Base-by-base conservation (phyloP, 2,797 vertebrate genomes). In the Myripristis murdjan region DNA sequence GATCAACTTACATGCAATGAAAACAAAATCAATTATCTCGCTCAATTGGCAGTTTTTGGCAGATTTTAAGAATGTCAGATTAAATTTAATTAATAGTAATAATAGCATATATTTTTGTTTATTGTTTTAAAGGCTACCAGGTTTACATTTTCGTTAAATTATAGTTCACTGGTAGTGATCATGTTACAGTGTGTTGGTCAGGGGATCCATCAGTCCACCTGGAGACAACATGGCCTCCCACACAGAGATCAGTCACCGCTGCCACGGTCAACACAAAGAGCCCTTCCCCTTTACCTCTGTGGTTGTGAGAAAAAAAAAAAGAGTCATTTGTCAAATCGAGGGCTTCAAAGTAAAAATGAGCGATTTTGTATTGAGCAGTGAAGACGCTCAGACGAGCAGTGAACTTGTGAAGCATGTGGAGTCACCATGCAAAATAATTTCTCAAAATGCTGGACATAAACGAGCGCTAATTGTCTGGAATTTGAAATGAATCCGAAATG, bases 171-270 rank as follows among this genome's bases (percentile, higher is more conserved):
- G 89, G 91, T 91, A 46, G 85, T 87, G 83, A 88, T 90, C 92
- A 92, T 86, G 95, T 94, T 89, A 92, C 88, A 85, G 83, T 73
- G 87, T 90, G 90, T 83, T 91, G 81, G 84, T 92, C 89, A 88
- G 91, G 89, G 87, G 83, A 86, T 88, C 89, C 90, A 91, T 94
- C 92, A 91, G 85, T 92, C 89, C 90, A 90, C 81, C 69, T 89
- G 88, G 77, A 90, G 90, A 91, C 92, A 91, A 88, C 88, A 77
- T 89, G 86, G 90, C 86, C 88, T 94, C 91, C 92, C 90, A 75
- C 90, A 91, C 90, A 92, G 76, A 91, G 92, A 95, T 91, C 88
- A 92, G 92, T 94, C 88, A 90, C 77, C 86, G 69, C 72, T 72
- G 60, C 84, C 88, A 62, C 85, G 79, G 86, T 90, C 86, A 84